A percentile compares a stretch with the other conserved stretches of the same genome.
Evolutionary conservation across 37 sponge, comb jelly and placozoan genomes (phyloP).

Genomic region (Aplysina aerophoba): DNA sequence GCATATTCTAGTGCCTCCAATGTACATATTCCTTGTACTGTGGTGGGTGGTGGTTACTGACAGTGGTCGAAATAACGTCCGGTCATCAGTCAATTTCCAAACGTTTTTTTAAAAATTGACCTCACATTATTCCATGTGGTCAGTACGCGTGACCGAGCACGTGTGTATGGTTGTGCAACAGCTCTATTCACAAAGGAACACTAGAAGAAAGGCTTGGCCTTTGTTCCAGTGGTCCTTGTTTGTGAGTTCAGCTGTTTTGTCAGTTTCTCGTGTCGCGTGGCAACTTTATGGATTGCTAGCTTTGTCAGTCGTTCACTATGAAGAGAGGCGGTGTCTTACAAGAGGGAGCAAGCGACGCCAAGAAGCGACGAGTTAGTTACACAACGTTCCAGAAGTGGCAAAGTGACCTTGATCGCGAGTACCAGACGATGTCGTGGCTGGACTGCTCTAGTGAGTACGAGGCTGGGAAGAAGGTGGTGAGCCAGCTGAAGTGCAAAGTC

Average conservation of each 20-base stretch:
- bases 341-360: constrained; percentile 17
- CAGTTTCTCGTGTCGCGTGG: constrained; percentile 8
- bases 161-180: constrained; percentile 30
- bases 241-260: no score
- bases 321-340: constrained; percentile 17
- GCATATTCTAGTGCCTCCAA: no score
- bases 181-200: constrained; percentile 29
- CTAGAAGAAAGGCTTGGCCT: constrained; percentile 3
- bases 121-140: constrained; percentile 40
- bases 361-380: constrained; percentile 54
- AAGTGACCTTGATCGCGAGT: constrained; percentile 61
- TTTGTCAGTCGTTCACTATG: constrained; percentile 36
- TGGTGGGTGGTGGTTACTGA: no score
- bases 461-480: constrained; percentile 40
- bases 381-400: constrained; percentile 67
- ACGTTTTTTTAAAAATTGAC: constrained; percentile 52
- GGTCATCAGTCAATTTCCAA: constrained; percentile 61
- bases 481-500: constrained; percentile 52
- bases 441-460: constrained; percentile 44
- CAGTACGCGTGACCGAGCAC: constrained; percentile 42
- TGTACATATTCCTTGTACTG: no score
- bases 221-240: no score
- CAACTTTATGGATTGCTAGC: constrained; percentile 1
- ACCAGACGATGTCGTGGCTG: constrained; percentile 63
- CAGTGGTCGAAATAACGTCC: constrained; percentile 62